phyloP scores from a whole-genome alignment of 1,140 invertebrate genomes.

The Notospermus geniculatus region DNA sequence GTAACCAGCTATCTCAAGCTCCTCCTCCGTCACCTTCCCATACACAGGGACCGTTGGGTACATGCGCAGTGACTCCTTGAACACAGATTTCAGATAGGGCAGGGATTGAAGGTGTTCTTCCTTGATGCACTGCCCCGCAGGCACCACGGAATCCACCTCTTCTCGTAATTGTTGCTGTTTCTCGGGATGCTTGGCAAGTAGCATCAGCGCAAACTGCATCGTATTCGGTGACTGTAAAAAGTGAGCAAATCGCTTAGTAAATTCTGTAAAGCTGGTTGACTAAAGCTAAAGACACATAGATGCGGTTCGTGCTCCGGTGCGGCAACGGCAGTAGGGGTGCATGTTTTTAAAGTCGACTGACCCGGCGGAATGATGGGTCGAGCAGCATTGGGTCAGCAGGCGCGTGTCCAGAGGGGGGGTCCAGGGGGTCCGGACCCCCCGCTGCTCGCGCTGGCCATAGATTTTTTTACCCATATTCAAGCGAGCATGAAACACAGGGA shows the following conservation, averaged over 20 bases:
- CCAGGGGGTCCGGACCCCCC: too few species aligned
- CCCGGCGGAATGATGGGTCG: too few species aligned
- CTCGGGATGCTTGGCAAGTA: slow-evolving; percentile 4
- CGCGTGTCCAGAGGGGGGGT: too few species aligned
- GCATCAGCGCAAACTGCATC: slow-evolving; percentile 7
- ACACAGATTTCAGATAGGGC: slow-evolving; percentile 4
- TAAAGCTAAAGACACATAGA: too few species aligned
- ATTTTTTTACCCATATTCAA: too few species aligned
- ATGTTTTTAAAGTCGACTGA: too few species aligned
- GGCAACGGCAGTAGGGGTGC: too few species aligned
- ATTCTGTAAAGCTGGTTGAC: too few species aligned
- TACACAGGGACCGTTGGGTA: neutral
- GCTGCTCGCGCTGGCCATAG: too few species aligned
- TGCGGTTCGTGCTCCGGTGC: too few species aligned
- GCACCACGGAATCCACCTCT: neutral
- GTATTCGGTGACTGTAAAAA: slow-evolving; percentile 6
- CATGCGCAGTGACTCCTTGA: slow-evolving; percentile 7
- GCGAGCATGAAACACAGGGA: too few species aligned
- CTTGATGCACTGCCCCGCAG: neutral
- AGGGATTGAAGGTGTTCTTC: neutral
- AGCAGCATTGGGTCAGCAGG: too few species aligned
- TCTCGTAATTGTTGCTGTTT: slow-evolving; percentile 4
- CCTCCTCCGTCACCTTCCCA: neutral
- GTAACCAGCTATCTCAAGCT: neutral
- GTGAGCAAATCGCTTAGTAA: neutral